Evolutionary conservation across 2,797 vertebrate genomes (phyloP).

Genomic region (Lates japonicus): DNA sequence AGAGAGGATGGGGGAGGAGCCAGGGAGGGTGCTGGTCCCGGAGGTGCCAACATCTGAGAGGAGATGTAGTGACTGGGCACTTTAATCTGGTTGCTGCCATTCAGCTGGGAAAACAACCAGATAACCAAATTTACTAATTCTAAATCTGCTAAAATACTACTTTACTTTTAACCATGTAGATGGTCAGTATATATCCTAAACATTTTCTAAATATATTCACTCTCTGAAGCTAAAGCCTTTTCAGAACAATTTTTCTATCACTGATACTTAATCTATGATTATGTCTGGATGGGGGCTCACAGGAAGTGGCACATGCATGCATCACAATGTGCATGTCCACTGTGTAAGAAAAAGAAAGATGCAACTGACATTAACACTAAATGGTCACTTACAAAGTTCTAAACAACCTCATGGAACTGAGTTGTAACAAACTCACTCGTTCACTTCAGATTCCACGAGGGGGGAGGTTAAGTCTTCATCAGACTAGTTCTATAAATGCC

Average conservation of each 20-base stretch:
- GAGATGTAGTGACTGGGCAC: slow-evolving; percentile 95
- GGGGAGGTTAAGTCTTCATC: neutral
- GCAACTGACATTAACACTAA: neutral
- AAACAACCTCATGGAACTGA: neutral
- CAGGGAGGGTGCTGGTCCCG: slow-evolving; percentile 86
- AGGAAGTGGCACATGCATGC: neutral
- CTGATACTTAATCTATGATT: neutral
- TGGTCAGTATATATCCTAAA: neutral
- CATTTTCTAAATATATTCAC: neutral
- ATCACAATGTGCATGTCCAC: too few species aligned
- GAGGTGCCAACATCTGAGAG: slow-evolving; percentile 94
- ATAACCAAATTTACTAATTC: neutral
- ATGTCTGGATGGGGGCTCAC: neutral
- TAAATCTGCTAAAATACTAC: neutral
- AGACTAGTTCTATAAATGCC: neutral
- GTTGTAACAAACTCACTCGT: neutral
- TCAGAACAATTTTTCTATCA: neutral
- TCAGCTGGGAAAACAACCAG: slow-evolving; percentile 86
- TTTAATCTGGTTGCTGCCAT: slow-evolving; percentile 95
- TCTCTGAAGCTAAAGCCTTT: neutral
- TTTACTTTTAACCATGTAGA: neutral
- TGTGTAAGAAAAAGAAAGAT: neutral
- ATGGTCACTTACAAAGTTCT: neutral
- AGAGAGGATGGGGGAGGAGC: slow-evolving; percentile 82
- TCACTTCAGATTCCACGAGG: slow-evolving; percentile 1